Conservation (phyloP, 2,888 invertebrate species). For the Drosophila dives region DNA sequence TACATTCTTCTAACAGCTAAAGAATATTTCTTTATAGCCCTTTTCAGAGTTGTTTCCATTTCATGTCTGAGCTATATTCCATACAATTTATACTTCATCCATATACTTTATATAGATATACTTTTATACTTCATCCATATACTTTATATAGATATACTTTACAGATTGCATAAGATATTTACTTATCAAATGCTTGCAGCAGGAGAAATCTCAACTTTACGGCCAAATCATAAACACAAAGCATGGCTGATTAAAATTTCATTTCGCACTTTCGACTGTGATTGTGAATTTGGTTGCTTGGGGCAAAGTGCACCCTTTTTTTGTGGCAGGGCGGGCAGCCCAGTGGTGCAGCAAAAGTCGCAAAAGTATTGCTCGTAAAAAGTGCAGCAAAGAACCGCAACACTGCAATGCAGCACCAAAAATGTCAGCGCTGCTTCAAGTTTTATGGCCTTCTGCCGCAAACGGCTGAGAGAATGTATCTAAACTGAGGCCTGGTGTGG, state of each 20-base stretch:
- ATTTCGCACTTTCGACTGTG: slow-evolving; percentile 69
- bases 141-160: too few species aligned
- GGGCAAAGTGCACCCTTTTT: background rate
- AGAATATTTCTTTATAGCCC: background rate
- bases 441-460: slow-evolving; percentile 63
- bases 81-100: background rate
- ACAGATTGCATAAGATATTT: slow-evolving; percentile 19
- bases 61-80: background rate
- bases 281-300: slow-evolving; percentile 41
- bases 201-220: slow-evolving; percentile 35
- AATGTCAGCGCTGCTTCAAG: slow-evolving; percentile 65
- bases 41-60: background rate
- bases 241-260: slow-evolving; percentile 69
- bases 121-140: background rate
- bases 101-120: too few species aligned
- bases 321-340: background rate
- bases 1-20: background rate
- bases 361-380: slow-evolving; percentile 66
- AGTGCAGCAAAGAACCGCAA: slow-evolving; percentile 50
- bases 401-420: slow-evolving; percentile 74
- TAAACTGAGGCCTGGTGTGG: slow-evolving; percentile 46
- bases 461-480: slow-evolving; percentile 66
- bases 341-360: slow-evolving; percentile 30
- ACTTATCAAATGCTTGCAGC: slow-evolving; percentile 24
- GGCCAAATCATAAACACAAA: slow-evolving; percentile 63